Conservation (phyloP, 2,113 vertebrate genomes). For the Vulpes vulpes region DNA sequence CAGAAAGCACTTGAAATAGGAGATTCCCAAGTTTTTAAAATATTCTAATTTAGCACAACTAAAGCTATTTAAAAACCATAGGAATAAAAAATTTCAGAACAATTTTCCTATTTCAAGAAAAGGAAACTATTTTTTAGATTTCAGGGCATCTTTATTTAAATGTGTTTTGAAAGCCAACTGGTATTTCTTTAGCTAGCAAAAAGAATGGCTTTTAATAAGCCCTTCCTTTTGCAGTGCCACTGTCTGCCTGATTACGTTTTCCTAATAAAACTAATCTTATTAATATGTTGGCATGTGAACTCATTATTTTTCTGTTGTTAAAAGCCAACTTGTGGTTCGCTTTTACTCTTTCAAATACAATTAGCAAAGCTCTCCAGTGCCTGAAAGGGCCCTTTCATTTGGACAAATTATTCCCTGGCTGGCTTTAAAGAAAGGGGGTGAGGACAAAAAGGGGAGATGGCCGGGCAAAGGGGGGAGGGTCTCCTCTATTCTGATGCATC, state of each 20-base stretch:
- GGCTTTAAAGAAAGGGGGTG: constrained; percentile 58
- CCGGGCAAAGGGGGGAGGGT: neutral
- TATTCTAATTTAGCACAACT: neutral
- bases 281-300: constrained; percentile 83
- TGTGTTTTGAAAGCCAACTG: neutral
- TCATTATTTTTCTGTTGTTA: constrained; percentile 79
- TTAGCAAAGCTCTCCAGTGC: constrained; percentile 87
- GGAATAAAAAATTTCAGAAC: neutral
- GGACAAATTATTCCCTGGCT: constrained; percentile 88
- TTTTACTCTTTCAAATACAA: constrained; percentile 88
- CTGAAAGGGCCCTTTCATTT: constrained; percentile 90
- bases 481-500: constrained; percentile 73
- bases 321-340: constrained; percentile 84
- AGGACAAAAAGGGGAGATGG: neutral
- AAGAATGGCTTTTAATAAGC: constrained; percentile 7
- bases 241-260: constrained; percentile 76
- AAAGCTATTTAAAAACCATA: neutral
- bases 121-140: constrained; percentile 18
- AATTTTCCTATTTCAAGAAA: constrained; percentile 37
- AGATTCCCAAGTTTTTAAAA: constrained; percentile 16
- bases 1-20: neutral
- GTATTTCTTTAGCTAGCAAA: neutral
- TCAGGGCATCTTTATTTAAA: constrained; percentile 10
- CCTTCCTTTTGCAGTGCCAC: neutral
- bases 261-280: constrained; percentile 81